phyloP scores from a whole-genome alignment of 2,797 vertebrate genomes.

The Lithobates pipiens region DNA sequence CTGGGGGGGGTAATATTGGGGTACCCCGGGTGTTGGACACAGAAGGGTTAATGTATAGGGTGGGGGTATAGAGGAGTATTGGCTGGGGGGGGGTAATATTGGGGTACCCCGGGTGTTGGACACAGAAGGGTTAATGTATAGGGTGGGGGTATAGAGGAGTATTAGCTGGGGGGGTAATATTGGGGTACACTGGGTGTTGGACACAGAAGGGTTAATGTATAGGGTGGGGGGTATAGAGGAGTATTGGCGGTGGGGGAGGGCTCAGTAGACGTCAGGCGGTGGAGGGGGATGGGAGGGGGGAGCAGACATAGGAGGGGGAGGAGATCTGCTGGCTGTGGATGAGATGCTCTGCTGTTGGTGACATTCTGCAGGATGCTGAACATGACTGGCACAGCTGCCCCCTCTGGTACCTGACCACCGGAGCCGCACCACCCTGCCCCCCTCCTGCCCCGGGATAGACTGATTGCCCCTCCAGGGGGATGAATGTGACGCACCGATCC shows the following conservation, averaged over 20 bases:
- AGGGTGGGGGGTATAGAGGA: too few relatives aligned
- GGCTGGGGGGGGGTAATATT: neutral
- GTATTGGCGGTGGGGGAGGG: neutral
- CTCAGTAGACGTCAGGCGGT: neutral
- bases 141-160: too few relatives aligned
- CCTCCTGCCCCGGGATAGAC: neutral
- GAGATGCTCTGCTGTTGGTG: neutral
- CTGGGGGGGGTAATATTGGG: too few relatives aligned
- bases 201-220: too few relatives aligned
- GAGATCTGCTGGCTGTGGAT: neutral
- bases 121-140: too few relatives aligned
- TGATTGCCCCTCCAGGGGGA: neutral
- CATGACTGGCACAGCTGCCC: conserved; percentile 4
- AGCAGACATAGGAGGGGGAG: neutral
- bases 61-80: too few relatives aligned
- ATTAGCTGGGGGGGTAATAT: too few relatives aligned
- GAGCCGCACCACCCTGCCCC: neutral
- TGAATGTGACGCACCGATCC: conserved; percentile 13
- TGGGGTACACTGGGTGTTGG: too few relatives aligned
- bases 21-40: too few relatives aligned
- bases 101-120: too few relatives aligned
- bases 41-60: too few relatives aligned
- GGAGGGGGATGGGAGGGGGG: neutral
- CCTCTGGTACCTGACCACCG: conserved; percentile 1
- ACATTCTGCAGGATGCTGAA: conserved; percentile 47